These are phyloP conservation scores for Stenotaenia linearis DNA, from an alignment of 2,888 invertebrate species.

Conservation along the genomic window DNA sequence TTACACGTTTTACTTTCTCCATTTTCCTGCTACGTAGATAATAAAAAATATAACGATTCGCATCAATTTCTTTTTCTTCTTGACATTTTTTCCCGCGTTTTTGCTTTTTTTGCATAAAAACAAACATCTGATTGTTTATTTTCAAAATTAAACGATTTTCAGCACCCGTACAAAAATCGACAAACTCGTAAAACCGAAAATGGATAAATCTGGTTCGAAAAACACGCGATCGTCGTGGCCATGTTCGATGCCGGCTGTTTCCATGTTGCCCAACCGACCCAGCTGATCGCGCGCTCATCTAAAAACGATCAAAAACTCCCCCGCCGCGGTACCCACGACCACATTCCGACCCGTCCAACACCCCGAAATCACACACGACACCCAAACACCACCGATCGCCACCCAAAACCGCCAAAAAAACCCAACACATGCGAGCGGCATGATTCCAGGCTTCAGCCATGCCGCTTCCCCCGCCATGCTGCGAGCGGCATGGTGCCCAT, in stretches of 20 bases:
- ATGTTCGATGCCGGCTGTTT: not conserved
- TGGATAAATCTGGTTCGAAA: not conserved
- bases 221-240: not conserved
- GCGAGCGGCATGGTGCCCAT: constrained; percentile 35
- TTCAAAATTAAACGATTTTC: no score
- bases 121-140: no score
- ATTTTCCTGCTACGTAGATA: no score
- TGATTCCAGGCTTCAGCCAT: constrained; percentile 30
- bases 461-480: constrained; percentile 28
- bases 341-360: no score
- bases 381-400: no score
- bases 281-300: no score
- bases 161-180: not conserved
- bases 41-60: no score
- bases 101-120: no score
- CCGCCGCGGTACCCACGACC: no score
- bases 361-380: no score
- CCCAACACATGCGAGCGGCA: not conserved
- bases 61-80: no score
- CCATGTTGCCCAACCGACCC: not conserved
- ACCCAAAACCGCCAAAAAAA: not conserved
- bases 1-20: not conserved
- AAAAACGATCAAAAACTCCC: no score
- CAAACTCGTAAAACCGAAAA: not conserved
- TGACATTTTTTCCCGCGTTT: not conserved